Conservation (phyloP, 2,888 invertebrate species). For the Parnassius glacialis region DNA sequence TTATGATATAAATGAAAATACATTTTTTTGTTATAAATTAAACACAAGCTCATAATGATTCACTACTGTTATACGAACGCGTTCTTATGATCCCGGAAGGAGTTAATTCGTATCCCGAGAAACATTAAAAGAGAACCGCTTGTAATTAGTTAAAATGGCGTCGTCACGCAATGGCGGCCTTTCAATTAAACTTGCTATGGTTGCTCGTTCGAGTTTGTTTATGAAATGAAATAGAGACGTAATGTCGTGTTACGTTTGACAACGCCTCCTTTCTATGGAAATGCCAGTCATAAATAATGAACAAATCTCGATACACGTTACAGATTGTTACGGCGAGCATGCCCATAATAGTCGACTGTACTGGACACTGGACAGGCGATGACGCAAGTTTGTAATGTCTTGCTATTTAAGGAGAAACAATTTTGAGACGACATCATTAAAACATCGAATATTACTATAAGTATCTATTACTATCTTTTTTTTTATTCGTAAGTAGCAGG, state of each 20-base stretch:
- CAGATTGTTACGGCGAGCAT: slow-evolving; percentile 1
- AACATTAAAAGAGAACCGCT: slow-evolving; percentile 14
- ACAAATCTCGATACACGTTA: neutral
- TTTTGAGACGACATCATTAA: neutral
- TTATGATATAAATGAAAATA: no score
- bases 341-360: neutral
- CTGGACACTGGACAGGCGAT: slow-evolving; percentile 9
- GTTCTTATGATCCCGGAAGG: slow-evolving; percentile 17
- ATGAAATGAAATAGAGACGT: neutral
- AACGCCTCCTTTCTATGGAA: slow-evolving; percentile 1
- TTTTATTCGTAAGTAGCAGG: no score
- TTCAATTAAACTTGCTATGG: slow-evolving; percentile 3
- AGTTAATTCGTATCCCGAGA: slow-evolving; percentile 10
- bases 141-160: slow-evolving; percentile 17
- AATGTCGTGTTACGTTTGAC: neutral
- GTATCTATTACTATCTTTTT: no score
- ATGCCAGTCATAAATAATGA: slow-evolving; percentile 5
- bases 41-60: no score
- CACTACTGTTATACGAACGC: no score
- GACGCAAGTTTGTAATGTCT: slow-evolving; percentile 10
- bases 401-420: slow-evolving; percentile 6
- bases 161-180: slow-evolving; percentile 3
- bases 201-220: neutral
- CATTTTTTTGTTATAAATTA: no score
- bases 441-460: no score